phyloP scores from a whole-genome alignment of 2,113 vertebrate species.

The Calypte anna region DNA sequence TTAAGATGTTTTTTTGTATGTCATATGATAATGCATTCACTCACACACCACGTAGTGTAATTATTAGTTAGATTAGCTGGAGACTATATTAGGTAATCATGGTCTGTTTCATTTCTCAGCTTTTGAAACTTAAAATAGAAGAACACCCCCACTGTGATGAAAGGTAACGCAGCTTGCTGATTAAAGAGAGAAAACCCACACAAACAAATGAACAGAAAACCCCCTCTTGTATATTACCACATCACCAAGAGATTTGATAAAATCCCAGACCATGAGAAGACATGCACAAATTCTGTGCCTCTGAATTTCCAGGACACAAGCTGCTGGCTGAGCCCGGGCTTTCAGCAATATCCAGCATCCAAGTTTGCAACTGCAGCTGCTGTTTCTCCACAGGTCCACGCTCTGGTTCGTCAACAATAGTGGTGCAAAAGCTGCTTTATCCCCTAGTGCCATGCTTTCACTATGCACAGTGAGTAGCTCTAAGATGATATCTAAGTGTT shows the following conservation, averaged over 20 bases:
- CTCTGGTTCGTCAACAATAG: neutral
- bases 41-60: neutral
- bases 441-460: fast-evolving
- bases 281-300: neutral
- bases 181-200: neutral
- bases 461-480: neutral
- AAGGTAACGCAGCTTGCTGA: slow-evolving; percentile 19
- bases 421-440: neutral
- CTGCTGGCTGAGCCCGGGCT: neutral
- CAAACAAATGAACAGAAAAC: neutral
- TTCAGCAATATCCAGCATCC: neutral
- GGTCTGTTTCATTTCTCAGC: neutral
- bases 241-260: neutral
- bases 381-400: neutral
- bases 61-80: neutral
- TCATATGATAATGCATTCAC: neutral
- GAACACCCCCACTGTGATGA: neutral
- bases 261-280: neutral
- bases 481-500: neutral
- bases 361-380: neutral
- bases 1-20: neutral
- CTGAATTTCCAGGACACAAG: neutral
- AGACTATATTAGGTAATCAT: neutral
- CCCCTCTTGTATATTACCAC: neutral
- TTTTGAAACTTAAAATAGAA: neutral